Conservation (phyloP, 1,140 invertebrate genomes). For the Coptotermes formosanus region DNA sequence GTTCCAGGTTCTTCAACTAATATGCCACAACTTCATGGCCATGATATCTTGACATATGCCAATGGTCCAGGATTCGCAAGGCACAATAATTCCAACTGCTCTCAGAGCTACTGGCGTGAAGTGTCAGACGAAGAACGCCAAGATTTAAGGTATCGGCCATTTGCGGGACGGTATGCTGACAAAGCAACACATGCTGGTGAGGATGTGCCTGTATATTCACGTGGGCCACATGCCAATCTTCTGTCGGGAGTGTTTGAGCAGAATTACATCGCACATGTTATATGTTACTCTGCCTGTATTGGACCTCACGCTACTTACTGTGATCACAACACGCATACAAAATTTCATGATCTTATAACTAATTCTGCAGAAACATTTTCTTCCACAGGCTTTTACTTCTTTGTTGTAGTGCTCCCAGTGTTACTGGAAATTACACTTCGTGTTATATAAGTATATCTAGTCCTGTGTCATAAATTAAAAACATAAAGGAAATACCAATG, state of each 20-base stretch:
- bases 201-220: slow-evolving; percentile 49
- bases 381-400: no score
- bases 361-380: no score
- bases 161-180: slow-evolving; percentile 47
- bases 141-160: slow-evolving; percentile 44
- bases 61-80: background rate
- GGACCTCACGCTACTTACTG: slow-evolving; percentile 41
- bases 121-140: slow-evolving; percentile 35
- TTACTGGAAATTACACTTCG: no score
- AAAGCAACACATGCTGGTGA: slow-evolving; percentile 61
- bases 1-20: background rate
- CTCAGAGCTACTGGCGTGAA: background rate
- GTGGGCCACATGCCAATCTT: slow-evolving; percentile 68
- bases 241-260: slow-evolving; percentile 77
- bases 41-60: background rate
- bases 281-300: slow-evolving; percentile 64
- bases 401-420: no score
- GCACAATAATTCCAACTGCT: slow-evolving; percentile 18
- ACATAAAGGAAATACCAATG: no score
- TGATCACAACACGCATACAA: no score
- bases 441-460: no score
- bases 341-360: no score
- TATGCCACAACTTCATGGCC: slow-evolving; percentile 34
- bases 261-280: slow-evolving; percentile 72
- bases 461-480: no score